Conservation (phyloP, 2,888 invertebrate genomes). For the Harpalus rubripes region DNA sequence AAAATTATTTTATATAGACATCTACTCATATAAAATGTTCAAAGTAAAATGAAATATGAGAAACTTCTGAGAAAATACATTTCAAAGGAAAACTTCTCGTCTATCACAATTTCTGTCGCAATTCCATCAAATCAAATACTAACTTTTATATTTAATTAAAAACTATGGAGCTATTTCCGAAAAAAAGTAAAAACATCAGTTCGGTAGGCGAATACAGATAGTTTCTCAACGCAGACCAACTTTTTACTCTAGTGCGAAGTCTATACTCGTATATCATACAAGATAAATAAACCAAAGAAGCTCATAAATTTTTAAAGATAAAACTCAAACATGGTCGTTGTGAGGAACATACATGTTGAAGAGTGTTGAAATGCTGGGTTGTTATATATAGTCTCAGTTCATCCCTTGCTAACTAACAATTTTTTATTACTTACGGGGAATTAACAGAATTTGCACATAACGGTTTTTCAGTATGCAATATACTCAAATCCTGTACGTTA, state of each 20-base stretch:
- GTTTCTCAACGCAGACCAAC: not conserved
- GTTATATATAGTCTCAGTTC: no score
- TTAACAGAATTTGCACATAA: no score
- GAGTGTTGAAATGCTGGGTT: no score
- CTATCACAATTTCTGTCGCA: slow-evolving; percentile 21
- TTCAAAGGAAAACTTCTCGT: slow-evolving; percentile 5
- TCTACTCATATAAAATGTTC: no score
- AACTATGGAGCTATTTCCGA: slow-evolving; percentile 10
- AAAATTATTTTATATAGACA: no score
- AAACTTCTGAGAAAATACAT: slow-evolving; percentile 16
- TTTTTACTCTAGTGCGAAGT: slow-evolving; percentile 29
- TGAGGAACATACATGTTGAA: slow-evolving; percentile 4
- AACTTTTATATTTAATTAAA: slow-evolving; percentile 32
- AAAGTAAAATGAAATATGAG: not conserved
- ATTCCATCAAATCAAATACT: slow-evolving; percentile 22
- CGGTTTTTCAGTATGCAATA: no score
- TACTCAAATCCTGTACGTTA: no score
- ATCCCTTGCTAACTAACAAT: no score
- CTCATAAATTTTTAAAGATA: slow-evolving; percentile 59
- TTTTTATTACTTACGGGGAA: no score
- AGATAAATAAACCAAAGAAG: slow-evolving; percentile 55
- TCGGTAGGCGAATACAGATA: not conserved
- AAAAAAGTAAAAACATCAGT: slow-evolving; percentile 27
- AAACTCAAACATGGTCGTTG: slow-evolving; percentile 48
- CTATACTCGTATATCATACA: slow-evolving; percentile 41